Base-by-base conservation (phyloP, 64 coral and sea anemone genomes). In the Montipora foliosa region DNA sequence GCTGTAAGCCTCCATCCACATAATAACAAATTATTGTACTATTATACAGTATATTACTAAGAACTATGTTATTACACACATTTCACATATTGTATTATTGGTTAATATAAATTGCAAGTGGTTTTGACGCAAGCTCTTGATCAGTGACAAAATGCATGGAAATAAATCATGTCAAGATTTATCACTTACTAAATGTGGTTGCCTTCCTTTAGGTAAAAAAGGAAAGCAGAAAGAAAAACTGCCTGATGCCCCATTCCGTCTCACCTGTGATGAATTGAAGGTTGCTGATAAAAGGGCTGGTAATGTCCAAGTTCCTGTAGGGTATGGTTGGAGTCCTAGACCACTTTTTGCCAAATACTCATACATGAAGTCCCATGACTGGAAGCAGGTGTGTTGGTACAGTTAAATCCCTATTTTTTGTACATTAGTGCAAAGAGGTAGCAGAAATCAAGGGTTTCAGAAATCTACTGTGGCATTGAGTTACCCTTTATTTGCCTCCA, bases 321-420 rank as follows among this genome's bases (percentile, higher is more conserved):
- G 76, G 1, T 90, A 79, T 90, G 88, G 76, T 61, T 90, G 88
- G 88, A 90, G 46, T 24, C 75, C 88, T 68, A 46, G 58, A 67
- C 88, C 88, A 12, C 14, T 79, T 20, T 90, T 90, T 79, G 17
- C 59, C 2, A 90, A 80, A 47, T 79, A 79, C 76, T 20, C 29
- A 1, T 90, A 90, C 58, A 64, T 69, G 88, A 90, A 90, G 8
- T 90, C 88, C 17, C 88, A 90, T 90, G 88, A 90, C 59, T 90
- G 88, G 76, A 90, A 89, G 49, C 52, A 64, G 75, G 87, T 89
- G 44, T 61, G 87, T 44, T 78, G 4, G 15, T 57, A 21, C 22
- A 88, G 12, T 58, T 70, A 2, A 25, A 61, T 81, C 2, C 0
- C 20, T 29, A 51, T 29, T 60, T 25, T 8, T 61, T 81, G n/a